Evolutionary conservation across 2,797 vertebrate species (phyloP).

Genomic region (Coluber constrictor): DNA sequence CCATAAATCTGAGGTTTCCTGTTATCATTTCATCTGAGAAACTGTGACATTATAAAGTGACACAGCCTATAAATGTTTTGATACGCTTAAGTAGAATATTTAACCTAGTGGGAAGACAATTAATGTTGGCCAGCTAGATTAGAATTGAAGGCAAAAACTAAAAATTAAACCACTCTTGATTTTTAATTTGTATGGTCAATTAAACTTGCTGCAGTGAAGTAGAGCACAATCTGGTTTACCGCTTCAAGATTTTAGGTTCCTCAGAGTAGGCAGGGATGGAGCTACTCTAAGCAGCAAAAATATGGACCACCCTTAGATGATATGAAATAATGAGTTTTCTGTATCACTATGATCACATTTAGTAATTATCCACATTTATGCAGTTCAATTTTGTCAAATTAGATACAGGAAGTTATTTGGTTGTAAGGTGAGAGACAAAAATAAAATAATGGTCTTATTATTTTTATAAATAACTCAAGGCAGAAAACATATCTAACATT

Average conservation of each 20-base stretch:
- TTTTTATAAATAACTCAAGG: not conserved
- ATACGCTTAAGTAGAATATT: not conserved
- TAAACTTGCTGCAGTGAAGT: not conserved
- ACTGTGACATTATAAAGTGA: not conserved
- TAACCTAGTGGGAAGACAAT: not conserved
- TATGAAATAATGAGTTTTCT: not conserved
- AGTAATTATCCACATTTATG: not conserved
- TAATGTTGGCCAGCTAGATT: not conserved
- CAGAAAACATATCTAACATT: not conserved
- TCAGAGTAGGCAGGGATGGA: not conserved
- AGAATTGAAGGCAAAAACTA: not conserved
- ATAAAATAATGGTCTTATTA: not conserved
- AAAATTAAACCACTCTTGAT: not conserved
- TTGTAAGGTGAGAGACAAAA: not conserved
- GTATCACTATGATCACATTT: not conserved
- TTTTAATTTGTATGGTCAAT: not conserved
- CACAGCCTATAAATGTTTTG: not conserved
- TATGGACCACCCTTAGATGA: not conserved
- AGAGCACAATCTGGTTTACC: not conserved
- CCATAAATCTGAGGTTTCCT: not conserved
- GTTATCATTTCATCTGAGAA: not conserved
- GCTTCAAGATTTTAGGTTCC: not conserved
- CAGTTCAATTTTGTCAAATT: not conserved
- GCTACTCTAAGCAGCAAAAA: not conserved
- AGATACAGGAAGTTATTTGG: not conserved